Evolutionary conservation across 2,888 invertebrate genomes (phyloP), one percentile per base, ranked within the genome.

Genomic region (Euclidia mi): DNA sequence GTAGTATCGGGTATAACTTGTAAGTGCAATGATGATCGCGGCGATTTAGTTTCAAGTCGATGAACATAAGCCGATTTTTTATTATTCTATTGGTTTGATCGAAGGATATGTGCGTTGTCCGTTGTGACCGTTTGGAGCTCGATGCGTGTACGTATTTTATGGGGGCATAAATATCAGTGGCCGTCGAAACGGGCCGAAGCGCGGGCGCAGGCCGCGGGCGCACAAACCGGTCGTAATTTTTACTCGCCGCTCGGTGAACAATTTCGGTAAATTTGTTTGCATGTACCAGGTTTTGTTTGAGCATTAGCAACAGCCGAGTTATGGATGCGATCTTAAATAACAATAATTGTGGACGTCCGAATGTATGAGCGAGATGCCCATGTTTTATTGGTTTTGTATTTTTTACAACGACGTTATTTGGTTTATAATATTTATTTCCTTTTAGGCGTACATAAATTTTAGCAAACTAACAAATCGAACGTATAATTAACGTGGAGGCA

Each of bases 231-330:
- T 89, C 87, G 83, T 90, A 86, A 90, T 91, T 90, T 90, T 85
- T 86, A 86, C 85, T 84, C 82, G 82, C 81, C 85, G 84, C 76
- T 80, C 74, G 85, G 84, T 71, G 87, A 89, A 89, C 89, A 85
- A 91, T 91, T 91, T 92, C 77, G 90, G 88, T 90, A 90, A 92
- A 93, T 92, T 91, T 92, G 92, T 92, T 92, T 91, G 90, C 89
- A 87, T 88, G 89, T 87, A 82, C 79, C 79, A 71, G 79, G 85
- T 88, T 88, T 88, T 87, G 88, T 89, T 87, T 87, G 84, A 82
- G 79, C 86, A 89, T 91, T 90, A 91, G 88, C 84, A 79, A 83
- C 80, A 76, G 66, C 64, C 69, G 78, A 83, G 83, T 89, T 89
- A 89, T 88, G 86, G 78, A 85, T 85, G 84, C 76, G 80, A 82